Evolutionary conservation across 2,113 vertebrate genomes (phyloP), one percentile per base, ranked within the genome.

Genomic region (Marmota flaviventris): DNA sequence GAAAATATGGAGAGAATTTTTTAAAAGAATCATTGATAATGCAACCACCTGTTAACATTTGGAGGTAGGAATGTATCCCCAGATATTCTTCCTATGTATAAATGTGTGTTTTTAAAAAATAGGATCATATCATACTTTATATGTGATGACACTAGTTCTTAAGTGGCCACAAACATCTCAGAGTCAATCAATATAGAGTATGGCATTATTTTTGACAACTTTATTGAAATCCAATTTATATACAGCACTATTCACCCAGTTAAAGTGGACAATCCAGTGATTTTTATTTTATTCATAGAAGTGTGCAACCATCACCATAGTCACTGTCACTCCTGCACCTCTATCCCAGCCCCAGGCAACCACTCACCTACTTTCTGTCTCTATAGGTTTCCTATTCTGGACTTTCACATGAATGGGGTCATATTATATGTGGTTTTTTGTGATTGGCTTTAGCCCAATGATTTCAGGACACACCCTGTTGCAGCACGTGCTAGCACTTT

Each of bases 1-100:
- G 67, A n/a, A 93, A 85, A 77, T 58, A 48, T n/a, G 25, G 29
- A 27, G 79, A 84, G 89, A 75, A n/a, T 70, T 37, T 45, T 70
- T 79, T 65, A 18, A n/a, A 90, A 79, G 88, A 48, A 87, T 56
- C 18, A n/a, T 25, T 34, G 76, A 14, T 78, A 51, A 61, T 42
- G 0, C 61, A 8, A 56, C 4, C 3, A 48, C 24, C 70, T 56
- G 63, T 78, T 69, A 45, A 53, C 24, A 25, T 70, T 48, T 53
- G 65, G 39, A 7, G 20, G 22, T 58, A 58, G 56, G 56, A 58
- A 8, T 73, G n/a, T 56, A 20, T 76, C 84, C 85, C 65, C 51
- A 63, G 42, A n/a, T 25, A 16, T 48, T 88, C 84, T 92, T 61
- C 11, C 29, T 67, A 32, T 16, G 1, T 11, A 3, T 5, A 14